These are phyloP conservation scores for Deroplatys truncata DNA, from an alignment of 2,888 invertebrate genomes.

Conservation along the genomic window DNA sequence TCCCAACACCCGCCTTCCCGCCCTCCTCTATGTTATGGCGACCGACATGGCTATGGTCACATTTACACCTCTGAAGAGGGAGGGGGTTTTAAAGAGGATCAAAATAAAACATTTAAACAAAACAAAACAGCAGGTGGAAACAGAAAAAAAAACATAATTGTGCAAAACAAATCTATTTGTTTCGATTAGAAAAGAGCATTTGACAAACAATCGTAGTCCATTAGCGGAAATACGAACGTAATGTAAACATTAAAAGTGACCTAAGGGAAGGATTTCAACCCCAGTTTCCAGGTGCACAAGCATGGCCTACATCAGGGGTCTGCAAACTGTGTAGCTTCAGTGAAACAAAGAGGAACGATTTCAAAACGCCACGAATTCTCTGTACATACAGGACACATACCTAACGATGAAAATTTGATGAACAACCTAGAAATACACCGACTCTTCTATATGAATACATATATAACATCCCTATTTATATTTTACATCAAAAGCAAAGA, in stretches of 20 bases:
- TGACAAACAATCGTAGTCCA: background rate
- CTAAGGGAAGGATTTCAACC: background rate
- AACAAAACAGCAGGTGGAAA: background rate
- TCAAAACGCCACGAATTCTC: no score
- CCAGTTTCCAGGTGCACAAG: background rate
- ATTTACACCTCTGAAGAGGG: background rate
- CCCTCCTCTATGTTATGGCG: background rate
- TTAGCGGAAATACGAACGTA: background rate
- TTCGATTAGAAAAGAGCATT: background rate
- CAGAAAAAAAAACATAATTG: background rate
- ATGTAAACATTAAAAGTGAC: background rate
- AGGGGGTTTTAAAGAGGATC: background rate
- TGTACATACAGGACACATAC: no score
- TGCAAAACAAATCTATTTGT: background rate
- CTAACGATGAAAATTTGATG: no score
- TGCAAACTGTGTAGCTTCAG: no score
- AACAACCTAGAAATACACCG: no score
- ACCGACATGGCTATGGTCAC: background rate
- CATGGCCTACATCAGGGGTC: no score
- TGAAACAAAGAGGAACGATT: no score
- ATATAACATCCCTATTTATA: no score
- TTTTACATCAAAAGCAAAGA: no score
- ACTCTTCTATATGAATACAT: no score
- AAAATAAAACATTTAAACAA: background rate
- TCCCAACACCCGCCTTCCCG: no score